These are phyloP conservation scores for Drosophila subobscura DNA, from an alignment of 1,140 invertebrate genomes.

Conservation along the genomic window DNA sequence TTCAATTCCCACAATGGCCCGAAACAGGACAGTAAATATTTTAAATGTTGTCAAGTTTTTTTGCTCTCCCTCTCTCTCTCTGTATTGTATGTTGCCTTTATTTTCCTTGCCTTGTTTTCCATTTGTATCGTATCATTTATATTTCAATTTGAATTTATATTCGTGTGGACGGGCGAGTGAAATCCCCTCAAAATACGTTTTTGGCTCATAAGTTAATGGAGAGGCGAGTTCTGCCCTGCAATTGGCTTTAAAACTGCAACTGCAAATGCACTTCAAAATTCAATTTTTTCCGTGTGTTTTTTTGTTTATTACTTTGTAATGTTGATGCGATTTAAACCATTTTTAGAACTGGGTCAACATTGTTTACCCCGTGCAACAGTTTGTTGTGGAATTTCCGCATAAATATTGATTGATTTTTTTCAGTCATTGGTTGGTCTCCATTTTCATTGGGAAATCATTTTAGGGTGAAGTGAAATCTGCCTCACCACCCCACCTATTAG, in stretches of 20 bases:
- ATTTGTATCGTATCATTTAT: slow-evolving; percentile 63
- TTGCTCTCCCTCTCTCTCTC: neutral
- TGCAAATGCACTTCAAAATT: slow-evolving; percentile 11
- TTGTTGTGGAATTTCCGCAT: slow-evolving; percentile 8
- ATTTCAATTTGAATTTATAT: slow-evolving; percentile 80
- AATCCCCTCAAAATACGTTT: neutral
- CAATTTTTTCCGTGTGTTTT: slow-evolving; percentile 3
- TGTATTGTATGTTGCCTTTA: neutral
- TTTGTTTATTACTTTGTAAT: slow-evolving; percentile 29
- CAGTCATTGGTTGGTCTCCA: neutral
- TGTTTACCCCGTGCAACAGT: slow-evolving; percentile 29
- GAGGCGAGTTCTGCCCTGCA: neutral
- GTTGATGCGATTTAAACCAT: slow-evolving; percentile 25
- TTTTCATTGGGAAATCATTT: neutral
- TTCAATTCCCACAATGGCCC: slow-evolving; percentile 64
- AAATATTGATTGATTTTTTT: slow-evolving; percentile 24
- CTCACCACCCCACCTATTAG: slow-evolving; percentile 26
- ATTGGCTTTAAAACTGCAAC: slow-evolving; percentile 19
- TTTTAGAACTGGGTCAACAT: slow-evolving; percentile 32
- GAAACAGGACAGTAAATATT: slow-evolving; percentile 68
- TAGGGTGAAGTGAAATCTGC: neutral
- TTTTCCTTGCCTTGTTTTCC: slow-evolving; percentile 36
- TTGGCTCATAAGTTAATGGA: slow-evolving; percentile 63
- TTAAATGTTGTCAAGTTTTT: slow-evolving; percentile 60
- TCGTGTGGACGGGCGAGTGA: slow-evolving; percentile 27